Conservation (phyloP, 2,113 vertebrate species). For the Notechis scutatus region DNA sequence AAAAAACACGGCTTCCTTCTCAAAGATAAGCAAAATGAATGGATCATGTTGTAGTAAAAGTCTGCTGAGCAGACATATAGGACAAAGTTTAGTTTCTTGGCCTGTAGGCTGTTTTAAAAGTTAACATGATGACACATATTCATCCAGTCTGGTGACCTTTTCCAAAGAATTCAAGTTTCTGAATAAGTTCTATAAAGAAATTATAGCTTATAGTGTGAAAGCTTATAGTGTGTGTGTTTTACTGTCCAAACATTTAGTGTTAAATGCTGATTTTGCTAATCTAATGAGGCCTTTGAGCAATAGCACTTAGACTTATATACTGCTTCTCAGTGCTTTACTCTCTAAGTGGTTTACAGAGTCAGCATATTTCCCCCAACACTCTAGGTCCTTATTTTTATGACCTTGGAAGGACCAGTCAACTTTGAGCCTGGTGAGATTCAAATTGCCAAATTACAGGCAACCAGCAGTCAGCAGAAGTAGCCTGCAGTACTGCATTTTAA, state of each 20-base stretch:
- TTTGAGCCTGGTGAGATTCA: too few species aligned
- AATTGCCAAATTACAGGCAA: too few species aligned
- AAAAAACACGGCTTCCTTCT: conserved; percentile 44
- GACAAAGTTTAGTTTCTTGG: conserved; percentile 6
- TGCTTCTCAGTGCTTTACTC: too few species aligned
- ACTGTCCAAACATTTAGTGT: not conserved
- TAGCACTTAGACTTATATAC: too few species aligned
- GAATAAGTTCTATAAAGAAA: not conserved
- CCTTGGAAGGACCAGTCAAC: too few species aligned
- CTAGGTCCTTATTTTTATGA: too few species aligned
- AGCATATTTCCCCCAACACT: too few species aligned
- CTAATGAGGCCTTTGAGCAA: not conserved
- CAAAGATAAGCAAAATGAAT: conserved; percentile 47
- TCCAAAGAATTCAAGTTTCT: not conserved
- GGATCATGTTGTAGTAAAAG: conserved; percentile 38
- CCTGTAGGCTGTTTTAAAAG: not conserved
- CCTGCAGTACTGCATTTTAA: too few species aligned
- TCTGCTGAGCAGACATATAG: conserved; percentile 20
- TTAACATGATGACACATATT: not conserved
- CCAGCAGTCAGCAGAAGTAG: too few species aligned
- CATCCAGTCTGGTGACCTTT: not conserved
- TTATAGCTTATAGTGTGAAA: too few species aligned
- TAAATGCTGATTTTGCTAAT: conserved; percentile 25
- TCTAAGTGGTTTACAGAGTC: too few species aligned
- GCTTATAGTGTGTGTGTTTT: not conserved